phyloP scores from a whole-genome alignment of 2,113 vertebrate genomes.

The Sitta europaea region DNA sequence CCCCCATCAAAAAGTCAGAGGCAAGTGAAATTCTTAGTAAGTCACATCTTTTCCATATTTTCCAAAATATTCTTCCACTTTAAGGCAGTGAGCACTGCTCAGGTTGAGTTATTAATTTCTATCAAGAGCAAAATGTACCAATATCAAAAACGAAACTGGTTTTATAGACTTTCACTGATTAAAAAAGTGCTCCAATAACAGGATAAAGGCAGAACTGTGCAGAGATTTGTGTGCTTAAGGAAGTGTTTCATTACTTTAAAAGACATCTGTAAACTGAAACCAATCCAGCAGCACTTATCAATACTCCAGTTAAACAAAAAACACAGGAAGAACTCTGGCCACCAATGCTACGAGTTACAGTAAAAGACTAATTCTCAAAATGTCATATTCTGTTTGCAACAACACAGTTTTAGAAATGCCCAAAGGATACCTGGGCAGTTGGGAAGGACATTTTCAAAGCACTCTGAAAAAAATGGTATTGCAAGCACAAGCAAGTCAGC shows the following conservation, averaged over 20 bases:
- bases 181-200: neutral
- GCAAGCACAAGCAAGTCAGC: neutral
- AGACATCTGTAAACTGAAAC: neutral
- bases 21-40: neutral
- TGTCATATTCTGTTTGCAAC: neutral
- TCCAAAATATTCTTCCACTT: neutral
- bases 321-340: neutral
- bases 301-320: neutral
- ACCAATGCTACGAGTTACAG: neutral
- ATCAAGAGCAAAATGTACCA: neutral
- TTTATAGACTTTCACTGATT: neutral
- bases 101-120: neutral
- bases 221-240: neutral
- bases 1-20: neutral
- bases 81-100: neutral
- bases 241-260: neutral
- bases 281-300: neutral
- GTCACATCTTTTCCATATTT: neutral
- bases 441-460: neutral
- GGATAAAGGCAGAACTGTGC: neutral
- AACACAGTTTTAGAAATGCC: neutral
- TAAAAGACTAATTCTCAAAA: neutral
- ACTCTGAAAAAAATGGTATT: neutral
- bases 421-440: neutral
- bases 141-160: neutral